Base-by-base conservation (phyloP, 1,140 invertebrate species). In the Ptiloglossa arizonensis region DNA sequence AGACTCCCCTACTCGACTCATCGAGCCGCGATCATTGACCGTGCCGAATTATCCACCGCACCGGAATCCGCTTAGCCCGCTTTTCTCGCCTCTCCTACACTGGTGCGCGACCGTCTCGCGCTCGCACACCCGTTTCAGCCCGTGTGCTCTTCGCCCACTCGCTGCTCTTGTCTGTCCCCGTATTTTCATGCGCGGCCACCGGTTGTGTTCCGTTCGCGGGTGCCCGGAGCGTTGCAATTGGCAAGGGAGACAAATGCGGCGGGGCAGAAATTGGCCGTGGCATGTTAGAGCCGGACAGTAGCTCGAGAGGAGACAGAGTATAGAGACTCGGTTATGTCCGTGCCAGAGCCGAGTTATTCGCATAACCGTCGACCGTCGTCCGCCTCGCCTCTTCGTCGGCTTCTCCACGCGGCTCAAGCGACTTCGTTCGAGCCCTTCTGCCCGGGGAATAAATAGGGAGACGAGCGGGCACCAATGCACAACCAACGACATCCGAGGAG, bases 171-270 rank as follows among this genome's bases (percentile, higher is more conserved):
- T 46, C n/a, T 48, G 13, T 1, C 22, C 5, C 19, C 56, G 24
- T 63, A 78, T 78, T 75, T 80, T 54, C 48, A 63, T 29, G 60
- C 68, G 27, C 4, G 17, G 52, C 11, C 27, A 44, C 1, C 46
- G 35, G 48, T 54, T 35, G 48, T 41, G 32, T 35, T 63, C 72
- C 60, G 63, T 85, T 62, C 64, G 73, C 59, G 66, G 62, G n/a
- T 46, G 32, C n/a, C 54, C 22, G n/a, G 46, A 56, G 44, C 67
- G 29, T 87, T 86, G 87, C 87, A 87, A 91, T 91, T 90, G 90
- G 89, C 89, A 88, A 89, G 87, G 82, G 87, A 89, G 87, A 91
- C 87, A 90, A 91, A 91, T 90, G 88, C 82, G 90, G 85, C 87
- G 87, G 88, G 84, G 75, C 82, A 88, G 88, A 91, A 91, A 91